Base-by-base conservation (phyloP, 2,797 vertebrate species). In the Dicrostonyx torquatus region DNA sequence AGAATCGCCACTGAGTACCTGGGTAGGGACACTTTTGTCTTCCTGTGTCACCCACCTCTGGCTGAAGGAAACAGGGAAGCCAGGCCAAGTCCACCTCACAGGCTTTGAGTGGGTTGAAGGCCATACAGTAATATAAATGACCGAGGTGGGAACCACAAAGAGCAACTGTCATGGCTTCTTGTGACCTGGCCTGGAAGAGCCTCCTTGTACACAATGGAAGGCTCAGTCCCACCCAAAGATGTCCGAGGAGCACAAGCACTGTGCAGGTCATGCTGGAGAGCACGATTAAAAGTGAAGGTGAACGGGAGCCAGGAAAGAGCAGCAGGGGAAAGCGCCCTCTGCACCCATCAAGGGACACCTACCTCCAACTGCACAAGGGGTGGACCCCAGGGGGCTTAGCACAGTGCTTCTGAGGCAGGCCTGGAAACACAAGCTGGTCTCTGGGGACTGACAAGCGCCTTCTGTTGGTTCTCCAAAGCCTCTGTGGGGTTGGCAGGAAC, bases 231-330 rank as follows among this genome's bases (percentile, higher is more conserved):
- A 22, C n/a, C 29, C 1, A 24, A 31, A 14, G 11, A 37, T 4
- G 43, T 0, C 50, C 11, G 62, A 37, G 66, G 79, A 53, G 4
- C 34, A 53, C 37, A 60, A 34, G 29, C 62, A 66, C 62, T 34
- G 11, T 11, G 12, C 0, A 15, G n/a, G 24, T 17, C 15, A 62
- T 43, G 58, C 15, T 13, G 43, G 31, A 6, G 31, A 85, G 12
- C 31, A 2, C 0, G 3, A 22, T 14, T 66, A 11, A 0, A 18
- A 3, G 2, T 29, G 34, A 43, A 24, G 6, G 22, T 6, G 24
- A 55, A 29, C 40, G 2, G 26, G 45, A 84, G 14, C 55, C 43
- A 37, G 34, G 50, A 11, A 26, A 24, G n/a, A 34, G 13, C 6
- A 1, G 22, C 10, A 12, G 0, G 7, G 73, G 10, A 31, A 29